Evolutionary conservation across 2,888 invertebrate species (phyloP).

Genomic region (Apotomis betuletana): DNA sequence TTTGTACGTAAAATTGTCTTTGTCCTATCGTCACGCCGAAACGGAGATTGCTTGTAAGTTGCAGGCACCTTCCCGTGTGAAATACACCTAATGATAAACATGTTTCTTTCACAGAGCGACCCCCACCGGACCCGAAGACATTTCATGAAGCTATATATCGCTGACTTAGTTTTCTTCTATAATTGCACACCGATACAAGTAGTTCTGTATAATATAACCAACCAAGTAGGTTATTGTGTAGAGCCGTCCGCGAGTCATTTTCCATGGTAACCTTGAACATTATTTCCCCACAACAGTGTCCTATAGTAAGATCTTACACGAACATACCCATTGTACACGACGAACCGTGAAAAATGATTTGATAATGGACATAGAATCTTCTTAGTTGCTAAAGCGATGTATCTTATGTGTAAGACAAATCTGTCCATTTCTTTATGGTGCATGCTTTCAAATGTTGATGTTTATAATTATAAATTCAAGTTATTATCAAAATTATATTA

Average conservation of each 20-base stretch:
- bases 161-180: neutral
- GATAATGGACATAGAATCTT: constrained; percentile 1
- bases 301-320: neutral
- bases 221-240: neutral
- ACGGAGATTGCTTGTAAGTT: no score
- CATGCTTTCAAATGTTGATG: constrained; percentile 22
- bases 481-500: neutral
- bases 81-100: no score
- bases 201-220: neutral
- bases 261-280: neutral
- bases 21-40: no score
- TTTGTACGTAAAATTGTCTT: no score
- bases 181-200: neutral
- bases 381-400: constrained; percentile 9
- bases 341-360: neutral
- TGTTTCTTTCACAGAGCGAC: constrained; percentile 1
- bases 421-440: constrained; percentile 32
- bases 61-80: no score
- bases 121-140: neutral
- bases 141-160: neutral
- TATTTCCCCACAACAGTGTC: neutral
- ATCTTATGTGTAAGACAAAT: neutral
- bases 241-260: neutral
- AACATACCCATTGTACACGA: neutral
- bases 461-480: constrained; percentile 4